Conservation (phyloP, 1,140 invertebrate species). For the Apis laboriosa region DNA sequence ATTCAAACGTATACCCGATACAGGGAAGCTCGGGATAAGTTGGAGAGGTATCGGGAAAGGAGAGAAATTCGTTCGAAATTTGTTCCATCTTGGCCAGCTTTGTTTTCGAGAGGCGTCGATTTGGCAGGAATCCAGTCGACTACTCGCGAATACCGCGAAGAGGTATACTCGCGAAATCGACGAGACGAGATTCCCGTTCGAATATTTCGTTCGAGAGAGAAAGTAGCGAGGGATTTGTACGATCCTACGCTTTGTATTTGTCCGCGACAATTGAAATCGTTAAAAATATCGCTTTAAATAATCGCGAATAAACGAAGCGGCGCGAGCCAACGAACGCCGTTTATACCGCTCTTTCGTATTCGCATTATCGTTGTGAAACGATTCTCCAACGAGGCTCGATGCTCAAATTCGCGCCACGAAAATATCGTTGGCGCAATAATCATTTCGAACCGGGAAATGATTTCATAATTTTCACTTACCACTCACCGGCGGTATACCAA, state of each 20-base stretch:
- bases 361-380: slow-evolving; percentile 36
- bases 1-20: background rate
- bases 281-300: background rate
- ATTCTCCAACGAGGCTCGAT: background rate
- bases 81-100: slow-evolving; percentile 59
- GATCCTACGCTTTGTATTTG: slow-evolving; percentile 4
- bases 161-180: slow-evolving; percentile 15
- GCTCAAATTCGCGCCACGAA: background rate
- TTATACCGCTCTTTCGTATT: background rate
- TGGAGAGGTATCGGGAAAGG: background rate
- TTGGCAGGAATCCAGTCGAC: slow-evolving; percentile 53
- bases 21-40: background rate
- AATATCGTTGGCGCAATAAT: background rate
- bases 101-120: slow-evolving; percentile 58
- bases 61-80: slow-evolving; percentile 19
- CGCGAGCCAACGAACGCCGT: background rate
- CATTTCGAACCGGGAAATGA: too few species aligned
- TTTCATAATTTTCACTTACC: too few species aligned
- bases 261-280: slow-evolving; percentile 40
- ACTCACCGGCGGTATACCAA: too few species aligned
- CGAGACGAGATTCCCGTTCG: slow-evolving; percentile 9
- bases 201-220: too few species aligned
- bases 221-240: background rate
- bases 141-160: slow-evolving; percentile 44
- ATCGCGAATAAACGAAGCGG: slow-evolving; percentile 8